Evolutionary conservation across 2,797 vertebrate genomes (phyloP).

Genomic region (Rhinella marina): DNA sequence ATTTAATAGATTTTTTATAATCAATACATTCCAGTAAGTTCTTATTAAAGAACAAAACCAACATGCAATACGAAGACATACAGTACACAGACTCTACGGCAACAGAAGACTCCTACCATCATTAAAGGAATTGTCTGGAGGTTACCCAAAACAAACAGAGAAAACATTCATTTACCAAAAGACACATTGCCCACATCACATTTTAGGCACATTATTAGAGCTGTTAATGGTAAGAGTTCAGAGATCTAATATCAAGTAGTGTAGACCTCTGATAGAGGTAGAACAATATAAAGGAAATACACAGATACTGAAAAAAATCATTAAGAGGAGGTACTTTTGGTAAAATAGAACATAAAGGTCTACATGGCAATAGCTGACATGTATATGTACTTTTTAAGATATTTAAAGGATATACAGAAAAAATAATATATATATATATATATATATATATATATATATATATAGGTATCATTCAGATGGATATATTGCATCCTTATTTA

Average conservation of each 20-base stretch:
- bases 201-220: constrained; percentile 29
- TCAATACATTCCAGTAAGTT: constrained; percentile 45
- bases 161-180: constrained; percentile 60
- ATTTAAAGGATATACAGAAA: too few species aligned
- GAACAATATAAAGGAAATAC: background rate
- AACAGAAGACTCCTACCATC: constrained; percentile 62
- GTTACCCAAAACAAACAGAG: constrained; percentile 60
- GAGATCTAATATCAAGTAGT: background rate
- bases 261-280: constrained; percentile 8
- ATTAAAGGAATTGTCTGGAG: constrained; percentile 61
- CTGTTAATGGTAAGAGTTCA: background rate
- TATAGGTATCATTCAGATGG: background rate
- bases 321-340: background rate
- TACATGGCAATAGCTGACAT: background rate
- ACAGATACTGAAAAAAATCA: background rate
- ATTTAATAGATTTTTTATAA: background rate
- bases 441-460: background rate
- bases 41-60: constrained; percentile 62
- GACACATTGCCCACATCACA: constrained; percentile 43
- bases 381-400: background rate
- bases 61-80: constrained; percentile 60
- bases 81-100: constrained; percentile 58
- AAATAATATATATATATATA: too few species aligned
- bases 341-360: background rate
- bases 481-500: background rate